Evolutionary conservation across 2,797 vertebrate genomes (phyloP), one percentile per base, ranked within the genome.

Genomic region (Phaenicophaeus curvirostris): DNA sequence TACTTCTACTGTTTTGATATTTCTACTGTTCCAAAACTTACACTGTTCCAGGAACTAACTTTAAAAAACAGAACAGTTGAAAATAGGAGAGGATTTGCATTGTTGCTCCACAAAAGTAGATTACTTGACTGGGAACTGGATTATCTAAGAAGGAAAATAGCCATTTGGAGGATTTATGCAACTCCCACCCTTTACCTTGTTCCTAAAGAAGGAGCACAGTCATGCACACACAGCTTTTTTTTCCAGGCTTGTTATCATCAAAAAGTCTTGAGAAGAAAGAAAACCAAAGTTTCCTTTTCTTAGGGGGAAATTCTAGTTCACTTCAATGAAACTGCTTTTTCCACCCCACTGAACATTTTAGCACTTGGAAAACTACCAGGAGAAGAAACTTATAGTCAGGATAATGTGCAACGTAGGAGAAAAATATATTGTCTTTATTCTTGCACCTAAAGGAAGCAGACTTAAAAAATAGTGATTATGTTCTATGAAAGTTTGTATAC

Each of bases 111-210:
- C 53, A 67, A 54, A 92, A 69, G 84, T 77, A 74, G 57, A 79
- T 82, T 87, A 84, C 14, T 83, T 78, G 50, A 61, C 68, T 69
- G 33, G 67, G 85, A 83, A 93, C 6, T 77, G 89, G 84, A 93
- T 48, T 75, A 85, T 73, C 69, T 53, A 83, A 92, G 68, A 91
- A 87, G 79, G 93, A 89, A 93, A 75, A 78, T 12, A 92, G 23
- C 83, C 12, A 61, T 46, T 87, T 59, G 8, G 67, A 85, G 91
- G 69, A 66, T n/a, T 53, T 58, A 85, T 0, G 3, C 46, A 71
- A 91, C 31, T 18, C 41, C 57, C 48, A 54, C 39, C 37, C 48
- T 73, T 78, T 90, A 63, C 76, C 76, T 87, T 19, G 5, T 74
- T 93, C 90, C 91, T 91, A 54, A 74, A 67, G 27, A 61, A 85